Base-by-base conservation (phyloP, 2,888 invertebrate genomes). In the Leucoptera coffeella region DNA sequence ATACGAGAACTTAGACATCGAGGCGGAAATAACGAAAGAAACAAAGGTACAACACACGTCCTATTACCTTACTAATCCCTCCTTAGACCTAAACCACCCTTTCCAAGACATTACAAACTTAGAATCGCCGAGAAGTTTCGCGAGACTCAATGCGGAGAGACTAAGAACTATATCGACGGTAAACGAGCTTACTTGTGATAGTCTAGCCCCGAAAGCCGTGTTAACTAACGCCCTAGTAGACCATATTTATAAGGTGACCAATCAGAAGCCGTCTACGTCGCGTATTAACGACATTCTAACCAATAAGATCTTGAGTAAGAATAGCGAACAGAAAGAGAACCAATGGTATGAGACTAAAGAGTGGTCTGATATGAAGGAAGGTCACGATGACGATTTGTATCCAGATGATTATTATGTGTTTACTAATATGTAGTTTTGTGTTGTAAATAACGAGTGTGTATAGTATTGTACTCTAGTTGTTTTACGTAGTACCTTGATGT, bases 41-140 rank as follows among this genome's bases (percentile, higher is more conserved):
- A 59, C 56, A 11, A 67, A 72, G 72, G 72, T 72, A 72, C 67
- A 69, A 64, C 71, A 71, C 72, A 38, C 62, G 62, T 62, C 67
- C 56, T 47, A 37, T 33, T 24, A 50, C 54, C 64, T 47, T 53
- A 62, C 59, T 64, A 60, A 65, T 57, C 55, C 67, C 29, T 30
- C 38, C 42, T 60, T 59, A 52, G 56, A 59, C 51, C 36, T 36
- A n/a, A n/a, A n/a, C n/a, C 38, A 13, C 21, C 17, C 17, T 17
- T 57, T 65, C 32, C 52, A 52, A 34, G 53, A 67, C 29, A 40
- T 65, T 12, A 67, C 69, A 5, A 69, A 69, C 31, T 12, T 55
- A 19, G 57, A 60, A 37, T 58, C 59, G 3, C 56, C 60, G 26
- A 49, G 58, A 25, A 57, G 47, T 14, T 72, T 72, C 35, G 50